Evolutionary conservation across 2,113 vertebrate genomes (phyloP), one percentile per base, ranked within the genome.

Genomic region (Rattus rattus): DNA sequence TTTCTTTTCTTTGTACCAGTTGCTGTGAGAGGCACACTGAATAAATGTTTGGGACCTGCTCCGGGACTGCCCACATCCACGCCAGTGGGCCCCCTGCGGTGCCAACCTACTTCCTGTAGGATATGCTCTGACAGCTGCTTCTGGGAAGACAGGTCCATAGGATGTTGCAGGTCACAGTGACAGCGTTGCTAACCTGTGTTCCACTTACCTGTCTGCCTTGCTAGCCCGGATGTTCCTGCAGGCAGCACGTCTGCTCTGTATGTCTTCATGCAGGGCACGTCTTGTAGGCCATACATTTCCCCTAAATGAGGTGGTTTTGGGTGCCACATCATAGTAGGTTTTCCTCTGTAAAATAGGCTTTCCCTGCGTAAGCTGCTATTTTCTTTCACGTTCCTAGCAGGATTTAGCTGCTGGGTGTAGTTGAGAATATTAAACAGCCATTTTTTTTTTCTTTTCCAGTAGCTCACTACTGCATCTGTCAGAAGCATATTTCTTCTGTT

Each of bases 401-500:
- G 77, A 52, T 85, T 52, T 95, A 61, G 84, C 19, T 92, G 76
- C 30, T 12, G 20, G 8, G 28, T 39, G n/a, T 75, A 43, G 69
- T 22, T 47, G 54, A 59, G 89, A 85, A 9, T 75, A 75, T 88
- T 39, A 79, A 91, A 13, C 24, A 67, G 24, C 28, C 54, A 77
- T 0, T 7, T 33, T 89, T 67, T 67, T 67, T 28, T 24, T 24
- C 65, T 70, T 49, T 75, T 63, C 61, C 11, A 72, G 12, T 89
- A 49, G 36, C 12, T 87, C 81, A 84, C 28, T 84, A 33, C 6
- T 49, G 24, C 33, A 83, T 26, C 19, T 75, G 26, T 76, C 91
- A 43, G 79, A 2, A 90, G 56, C 73, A 87, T 30, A 63, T 95
- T 92, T 95, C 39, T 88, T 95, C 52, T 4, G 16, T 80, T 96